These are phyloP conservation scores for Cyprinodon variegatus DNA, from an alignment of 2,113 vertebrate species.

Conservation along the genomic window DNA sequence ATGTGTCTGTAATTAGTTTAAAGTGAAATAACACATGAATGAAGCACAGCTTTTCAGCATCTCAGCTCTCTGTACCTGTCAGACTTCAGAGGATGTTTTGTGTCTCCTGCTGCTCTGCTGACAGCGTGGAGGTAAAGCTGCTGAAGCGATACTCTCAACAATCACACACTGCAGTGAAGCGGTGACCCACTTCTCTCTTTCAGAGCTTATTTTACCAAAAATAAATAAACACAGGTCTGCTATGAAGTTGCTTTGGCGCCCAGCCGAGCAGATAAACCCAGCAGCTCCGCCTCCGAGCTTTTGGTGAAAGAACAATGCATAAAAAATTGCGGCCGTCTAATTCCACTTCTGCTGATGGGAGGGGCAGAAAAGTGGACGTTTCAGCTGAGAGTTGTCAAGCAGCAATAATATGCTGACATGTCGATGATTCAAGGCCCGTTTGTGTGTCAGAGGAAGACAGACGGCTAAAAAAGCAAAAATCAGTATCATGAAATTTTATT, in stretches of 20 bases:
- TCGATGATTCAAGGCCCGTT: not conserved
- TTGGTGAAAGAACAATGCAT: not conserved
- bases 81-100: not conserved
- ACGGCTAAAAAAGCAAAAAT: not conserved
- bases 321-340: not conserved
- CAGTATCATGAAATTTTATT: not conserved
- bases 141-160: conserved; percentile 1
- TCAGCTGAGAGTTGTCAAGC: not conserved
- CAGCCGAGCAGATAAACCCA: not conserved
- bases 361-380: not conserved
- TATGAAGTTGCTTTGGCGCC: not conserved
- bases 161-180: not conserved
- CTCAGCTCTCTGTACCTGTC: not conserved
- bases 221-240: conserved; percentile 1
- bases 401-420: not conserved
- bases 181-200: not conserved
- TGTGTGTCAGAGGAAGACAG: not conserved
- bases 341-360: not conserved
- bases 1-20: not conserved
- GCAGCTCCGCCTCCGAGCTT: not conserved
- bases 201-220: not conserved
- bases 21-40: not conserved
- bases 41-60: not conserved
- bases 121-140: not conserved
- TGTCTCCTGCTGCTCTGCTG: not conserved